phyloP scores from a whole-genome alignment of 2,888 invertebrate genomes.

The Idaea aversata region DNA sequence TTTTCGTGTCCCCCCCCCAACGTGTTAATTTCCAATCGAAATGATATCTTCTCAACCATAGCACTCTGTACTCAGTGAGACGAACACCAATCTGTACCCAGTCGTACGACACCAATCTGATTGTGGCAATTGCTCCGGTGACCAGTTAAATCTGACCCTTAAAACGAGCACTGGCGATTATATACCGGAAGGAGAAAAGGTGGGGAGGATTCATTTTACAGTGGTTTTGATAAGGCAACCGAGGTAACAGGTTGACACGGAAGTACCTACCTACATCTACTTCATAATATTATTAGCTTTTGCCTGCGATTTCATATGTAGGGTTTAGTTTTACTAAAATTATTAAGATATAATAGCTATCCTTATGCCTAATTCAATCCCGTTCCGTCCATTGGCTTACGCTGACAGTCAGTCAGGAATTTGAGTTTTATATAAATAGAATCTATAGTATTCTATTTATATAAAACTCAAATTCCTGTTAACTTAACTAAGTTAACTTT shows the following conservation, averaged over 20 bases:
- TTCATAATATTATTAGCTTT: no score
- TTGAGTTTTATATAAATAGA: background rate
- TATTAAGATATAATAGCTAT: no score
- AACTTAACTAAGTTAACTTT: constrained; percentile 1
- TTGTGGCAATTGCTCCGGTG: background rate
- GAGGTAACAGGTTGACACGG: no score
- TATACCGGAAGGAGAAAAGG: background rate
- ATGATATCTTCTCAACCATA: background rate
- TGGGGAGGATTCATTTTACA: background rate
- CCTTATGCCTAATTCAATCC: no score
- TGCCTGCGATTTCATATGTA: no score
- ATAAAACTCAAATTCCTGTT: no score
- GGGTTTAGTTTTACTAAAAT: no score
- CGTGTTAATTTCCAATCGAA: background rate
- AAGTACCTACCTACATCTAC: no score
- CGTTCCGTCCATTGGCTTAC: no score
- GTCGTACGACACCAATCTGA: background rate
- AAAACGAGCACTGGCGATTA: background rate
- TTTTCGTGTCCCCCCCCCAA: background rate
- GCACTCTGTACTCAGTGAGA: no score
- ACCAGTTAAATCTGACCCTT: background rate
- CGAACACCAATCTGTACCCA: background rate
- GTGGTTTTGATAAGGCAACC: background rate
- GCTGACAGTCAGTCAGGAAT: no score
- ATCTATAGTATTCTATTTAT: no score